phyloP scores from a whole-genome alignment of 2,888 invertebrate genomes.

The Mythimna impura region DNA sequence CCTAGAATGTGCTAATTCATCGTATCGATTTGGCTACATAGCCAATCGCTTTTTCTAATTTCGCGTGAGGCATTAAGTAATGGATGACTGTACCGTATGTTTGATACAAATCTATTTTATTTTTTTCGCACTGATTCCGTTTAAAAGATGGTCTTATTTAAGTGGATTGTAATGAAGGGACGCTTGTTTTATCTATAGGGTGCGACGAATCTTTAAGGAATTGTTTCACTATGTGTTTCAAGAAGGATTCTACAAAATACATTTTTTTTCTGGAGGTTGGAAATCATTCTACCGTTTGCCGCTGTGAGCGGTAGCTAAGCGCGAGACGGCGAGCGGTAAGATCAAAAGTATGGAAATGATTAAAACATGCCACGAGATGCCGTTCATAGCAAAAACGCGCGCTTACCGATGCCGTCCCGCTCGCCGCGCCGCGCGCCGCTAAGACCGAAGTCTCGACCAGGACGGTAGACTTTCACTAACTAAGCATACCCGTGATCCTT shows the following conservation, averaged over 20 bases:
- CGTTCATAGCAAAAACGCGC: no score
- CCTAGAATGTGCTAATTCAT: conserved; percentile 62
- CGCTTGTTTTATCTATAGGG: conserved; percentile 10
- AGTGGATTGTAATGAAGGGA: neutral
- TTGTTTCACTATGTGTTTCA: neutral
- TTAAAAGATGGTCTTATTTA: conserved; percentile 35
- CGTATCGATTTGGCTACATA: conserved; percentile 53
- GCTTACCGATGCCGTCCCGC: no score
- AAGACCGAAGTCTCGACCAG: no score
- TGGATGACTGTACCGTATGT: conserved; percentile 45
- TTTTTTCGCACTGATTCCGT: conserved; percentile 34
- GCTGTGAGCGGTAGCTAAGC: no score
- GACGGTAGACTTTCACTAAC: no score
- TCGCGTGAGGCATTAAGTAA: conserved; percentile 46
- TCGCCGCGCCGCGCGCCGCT: no score
- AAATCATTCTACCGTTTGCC: no score
- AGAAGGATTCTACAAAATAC: neutral
- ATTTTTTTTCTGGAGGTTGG: no score
- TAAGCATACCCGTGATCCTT: no score
- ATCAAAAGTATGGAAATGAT: no score
- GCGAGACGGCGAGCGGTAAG: no score
- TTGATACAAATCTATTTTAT: conserved; percentile 28
- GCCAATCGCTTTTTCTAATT: conserved; percentile 46
- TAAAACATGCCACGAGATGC: no score
- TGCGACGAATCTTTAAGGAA: neutral